Conservation (phyloP, 1,140 invertebrate species). For the Pseudoatta argentina region DNA sequence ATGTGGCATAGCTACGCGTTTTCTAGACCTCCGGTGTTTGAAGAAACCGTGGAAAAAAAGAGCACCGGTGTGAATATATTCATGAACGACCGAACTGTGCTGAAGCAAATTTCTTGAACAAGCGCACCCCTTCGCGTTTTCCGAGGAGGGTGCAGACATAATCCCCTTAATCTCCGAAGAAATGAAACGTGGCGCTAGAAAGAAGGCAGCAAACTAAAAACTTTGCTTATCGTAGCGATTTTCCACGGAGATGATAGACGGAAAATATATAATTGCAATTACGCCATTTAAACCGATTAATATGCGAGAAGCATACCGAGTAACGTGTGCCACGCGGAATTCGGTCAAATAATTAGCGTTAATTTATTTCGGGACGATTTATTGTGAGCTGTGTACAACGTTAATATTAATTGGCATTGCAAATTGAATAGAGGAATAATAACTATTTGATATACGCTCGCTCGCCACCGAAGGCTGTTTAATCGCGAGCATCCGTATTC, state of each 20-base stretch:
- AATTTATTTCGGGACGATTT: constrained; percentile 56
- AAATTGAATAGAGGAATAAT: constrained; percentile 57
- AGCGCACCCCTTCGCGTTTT: constrained; percentile 8
- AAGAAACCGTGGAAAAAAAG: constrained; percentile 59
- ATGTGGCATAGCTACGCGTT: constrained; percentile 69
- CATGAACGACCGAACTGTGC: constrained; percentile 54
- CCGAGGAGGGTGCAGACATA: constrained; percentile 9
- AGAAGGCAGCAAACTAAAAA: constrained; percentile 2
- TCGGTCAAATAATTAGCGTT: constrained; percentile 62
- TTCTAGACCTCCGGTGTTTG: constrained; percentile 45
- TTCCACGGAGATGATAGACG: not conserved
- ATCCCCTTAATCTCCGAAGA: constrained; percentile 53
- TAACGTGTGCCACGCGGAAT: constrained; percentile 38
- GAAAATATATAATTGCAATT: constrained; percentile 43
- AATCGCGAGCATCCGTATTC: constrained; percentile 43
- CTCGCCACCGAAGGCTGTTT: constrained; percentile 23
- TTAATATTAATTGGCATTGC: constrained; percentile 62
- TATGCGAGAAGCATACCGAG: constrained; percentile 17
- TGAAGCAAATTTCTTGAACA: constrained; percentile 61
- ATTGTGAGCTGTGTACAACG: constrained; percentile 40
- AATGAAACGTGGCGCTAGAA: constrained; percentile 1
- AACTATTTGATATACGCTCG: constrained; percentile 53
- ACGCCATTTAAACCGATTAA: constrained; percentile 43
- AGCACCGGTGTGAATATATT: constrained; percentile 60
- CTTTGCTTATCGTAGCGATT: constrained; percentile 5